Conservation (phyloP, 1,140 invertebrate genomes). For the Geopemphigus sp. region DNA sequence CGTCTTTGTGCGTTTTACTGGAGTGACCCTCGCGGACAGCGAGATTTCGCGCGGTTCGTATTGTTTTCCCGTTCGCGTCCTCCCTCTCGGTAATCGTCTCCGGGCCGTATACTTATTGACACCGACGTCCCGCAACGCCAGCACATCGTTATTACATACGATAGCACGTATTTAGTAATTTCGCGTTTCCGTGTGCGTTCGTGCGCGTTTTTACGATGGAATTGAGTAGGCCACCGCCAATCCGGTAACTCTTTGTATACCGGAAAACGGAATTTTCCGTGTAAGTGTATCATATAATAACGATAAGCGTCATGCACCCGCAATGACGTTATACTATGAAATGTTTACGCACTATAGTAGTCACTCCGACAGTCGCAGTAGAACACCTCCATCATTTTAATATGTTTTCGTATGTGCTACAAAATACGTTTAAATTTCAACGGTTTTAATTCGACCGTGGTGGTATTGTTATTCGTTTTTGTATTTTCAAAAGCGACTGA, state of each 20-base stretch:
- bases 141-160: not conserved
- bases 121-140: not conserved
- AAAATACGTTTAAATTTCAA: too few species aligned
- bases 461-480: too few species aligned
- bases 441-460: too few species aligned
- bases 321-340: not conserved
- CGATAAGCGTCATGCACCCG: too few species aligned
- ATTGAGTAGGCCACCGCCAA: conserved; percentile 11
- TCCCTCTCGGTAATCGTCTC: not conserved
- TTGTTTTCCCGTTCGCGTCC: too few species aligned
- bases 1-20: not conserved
- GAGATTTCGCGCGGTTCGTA: too few species aligned
- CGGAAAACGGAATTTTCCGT: conserved; percentile 22
- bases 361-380: too few species aligned
- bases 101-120: not conserved
- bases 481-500: too few species aligned
- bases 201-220: not conserved
- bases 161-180: too few species aligned
- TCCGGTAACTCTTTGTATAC: conserved; percentile 20
- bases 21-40: too few species aligned
- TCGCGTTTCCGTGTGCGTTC: not conserved
- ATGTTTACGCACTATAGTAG: not conserved
- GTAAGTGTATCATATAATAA: conserved; percentile 2
- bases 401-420: too few species aligned
- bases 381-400: too few species aligned